phyloP scores from a whole-genome alignment of 1,140 invertebrate genomes.

The Antheraea pernyi region DNA sequence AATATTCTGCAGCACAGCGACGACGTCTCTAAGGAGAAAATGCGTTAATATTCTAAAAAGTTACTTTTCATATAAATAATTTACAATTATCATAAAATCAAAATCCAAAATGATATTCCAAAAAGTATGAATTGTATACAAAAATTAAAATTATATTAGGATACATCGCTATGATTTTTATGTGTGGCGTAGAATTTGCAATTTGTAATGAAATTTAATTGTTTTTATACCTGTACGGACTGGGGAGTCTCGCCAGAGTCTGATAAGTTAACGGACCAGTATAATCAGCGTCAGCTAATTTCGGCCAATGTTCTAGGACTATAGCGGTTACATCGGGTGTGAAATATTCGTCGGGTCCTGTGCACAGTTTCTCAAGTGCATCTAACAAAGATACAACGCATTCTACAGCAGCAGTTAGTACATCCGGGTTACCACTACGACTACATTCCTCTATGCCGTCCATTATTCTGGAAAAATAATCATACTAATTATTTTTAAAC shows the following conservation, averaged over 20 bases:
- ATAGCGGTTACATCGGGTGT: conserved; percentile 79
- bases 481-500: too few relatives aligned
- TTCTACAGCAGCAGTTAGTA: conserved; percentile 89
- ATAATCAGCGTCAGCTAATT: conserved; percentile 90
- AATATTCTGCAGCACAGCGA: conserved; percentile 72
- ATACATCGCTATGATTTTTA: too few relatives aligned
- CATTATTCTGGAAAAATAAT: conserved; percentile 85
- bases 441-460: conserved; percentile 94
- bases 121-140: too few relatives aligned
- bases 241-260: conserved; percentile 89
- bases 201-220: not conserved
- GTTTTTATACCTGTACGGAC: conserved; percentile 83
- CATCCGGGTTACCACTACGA: conserved; percentile 83
- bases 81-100: not conserved
- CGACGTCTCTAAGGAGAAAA: conserved; percentile 68
- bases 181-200: too few relatives aligned
- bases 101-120: too few relatives aligned
- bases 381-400: conserved; percentile 91
- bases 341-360: conserved; percentile 81
- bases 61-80: not conserved
- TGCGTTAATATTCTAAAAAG: conserved; percentile 1
- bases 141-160: too few relatives aligned
- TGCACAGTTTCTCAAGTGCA: conserved; percentile 89
- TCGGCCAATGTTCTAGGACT: conserved; percentile 86
- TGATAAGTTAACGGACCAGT: conserved; percentile 91